Base-by-base conservation (phyloP, 2,888 invertebrate genomes). In the Heteropelma amictum region DNA sequence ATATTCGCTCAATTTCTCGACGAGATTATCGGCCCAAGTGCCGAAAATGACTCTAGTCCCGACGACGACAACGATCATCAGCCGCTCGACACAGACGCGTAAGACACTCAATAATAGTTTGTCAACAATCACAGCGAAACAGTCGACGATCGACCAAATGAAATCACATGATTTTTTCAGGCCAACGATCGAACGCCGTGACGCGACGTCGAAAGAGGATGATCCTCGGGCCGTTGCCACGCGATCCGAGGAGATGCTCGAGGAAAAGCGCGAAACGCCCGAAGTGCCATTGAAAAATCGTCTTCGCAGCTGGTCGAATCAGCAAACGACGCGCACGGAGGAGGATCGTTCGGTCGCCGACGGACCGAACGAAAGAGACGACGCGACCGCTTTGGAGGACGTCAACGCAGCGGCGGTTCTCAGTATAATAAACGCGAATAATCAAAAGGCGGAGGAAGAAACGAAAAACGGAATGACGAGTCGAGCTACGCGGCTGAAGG, bases 1-100 rank as follows among this genome's bases (percentile, higher is more conserved):
- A 83, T 90, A 26, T 91, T 91, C 80, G 90, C 91, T 71, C 85
- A 89, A 67, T 86, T 91, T 72, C 79, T 92, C 2, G 86, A 89
- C 23, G 91, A 91, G 72, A 88, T 90, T 17, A 88, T 91, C 60
- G 90, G 90, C 19, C 76, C 75, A 0, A 72, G 78, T 21, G 61
- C 23, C 14, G 77, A 75, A 6, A 75, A 61, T 0, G 87, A 88
- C 28, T 84, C 84, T 14, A 86, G 85, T 72, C 86, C 84, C 1
- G 86, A 86, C 40, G 86, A 86, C 38, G 85, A 85, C 35, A 72
- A 65, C 2, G 83, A 84, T 67, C 65, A 72, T 6, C 64, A 70
- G 40, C 64, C 49, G 6, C 6, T 45, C 3, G 10, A 21, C 19
- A 23, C 38, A 2, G 42, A 56, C 17, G 65, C 38, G 76, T 78